These are phyloP conservation scores for Cremastinae sp. DNA, from an alignment of 2,888 invertebrate genomes.

Conservation along the genomic window DNA sequence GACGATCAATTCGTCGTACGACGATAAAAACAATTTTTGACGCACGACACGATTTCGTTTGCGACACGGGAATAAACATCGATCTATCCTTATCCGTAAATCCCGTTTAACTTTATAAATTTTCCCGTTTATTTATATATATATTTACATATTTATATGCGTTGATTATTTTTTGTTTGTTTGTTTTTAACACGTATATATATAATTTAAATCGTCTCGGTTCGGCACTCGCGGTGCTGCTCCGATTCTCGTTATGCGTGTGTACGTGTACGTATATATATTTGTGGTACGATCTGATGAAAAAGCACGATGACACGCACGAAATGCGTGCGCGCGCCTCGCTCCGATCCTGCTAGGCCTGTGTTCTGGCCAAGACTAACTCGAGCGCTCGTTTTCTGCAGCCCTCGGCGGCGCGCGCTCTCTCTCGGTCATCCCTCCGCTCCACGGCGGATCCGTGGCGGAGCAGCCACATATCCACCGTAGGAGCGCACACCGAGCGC, in stretches of 20 bases:
- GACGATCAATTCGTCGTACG: background rate
- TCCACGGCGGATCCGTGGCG: slow-evolving; percentile 34
- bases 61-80: slow-evolving; percentile 9
- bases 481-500: slow-evolving; percentile 18
- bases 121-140: slow-evolving; percentile 33
- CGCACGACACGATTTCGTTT: background rate
- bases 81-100: slow-evolving; percentile 1
- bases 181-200: slow-evolving; percentile 23
- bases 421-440: slow-evolving; percentile 78
- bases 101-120: slow-evolving; percentile 9
- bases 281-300: slow-evolving; percentile 32
- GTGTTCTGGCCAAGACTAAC: slow-evolving; percentile 80
- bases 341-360: slow-evolving; percentile 78
- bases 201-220: slow-evolving; percentile 1
- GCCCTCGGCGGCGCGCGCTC: slow-evolving; percentile 71
- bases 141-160: slow-evolving; percentile 12
- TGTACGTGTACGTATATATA: background rate
- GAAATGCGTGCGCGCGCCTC: slow-evolving; percentile 57
- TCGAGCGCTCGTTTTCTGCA: slow-evolving; percentile 78
- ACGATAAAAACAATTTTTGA: background rate
- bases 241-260: background rate
- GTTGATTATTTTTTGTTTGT: background rate
- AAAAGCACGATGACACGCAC: slow-evolving; percentile 56
- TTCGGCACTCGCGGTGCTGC: background rate
- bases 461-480: slow-evolving; percentile 14